These are phyloP conservation scores for Drosophila biarmipes DNA, from an alignment of 1,140 invertebrate species.

Conservation along the genomic window DNA sequence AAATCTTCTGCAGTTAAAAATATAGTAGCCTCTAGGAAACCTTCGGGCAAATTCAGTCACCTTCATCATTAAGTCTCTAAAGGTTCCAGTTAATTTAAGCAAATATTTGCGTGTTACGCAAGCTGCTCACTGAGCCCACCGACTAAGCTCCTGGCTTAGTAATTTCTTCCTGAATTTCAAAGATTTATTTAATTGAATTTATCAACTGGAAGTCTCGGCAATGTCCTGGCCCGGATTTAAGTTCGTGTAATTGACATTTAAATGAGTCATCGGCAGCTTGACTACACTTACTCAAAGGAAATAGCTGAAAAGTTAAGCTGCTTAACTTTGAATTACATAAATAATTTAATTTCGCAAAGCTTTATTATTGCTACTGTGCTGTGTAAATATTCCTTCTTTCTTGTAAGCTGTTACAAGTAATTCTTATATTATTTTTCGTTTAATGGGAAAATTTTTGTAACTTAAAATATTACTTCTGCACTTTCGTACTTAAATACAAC, in stretches of 20 bases:
- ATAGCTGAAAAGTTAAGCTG: constrained; percentile 10
- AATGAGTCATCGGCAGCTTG: constrained; percentile 37
- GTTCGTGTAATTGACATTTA: constrained; percentile 49
- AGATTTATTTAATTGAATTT: constrained; percentile 55
- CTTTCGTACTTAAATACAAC: too few species aligned
- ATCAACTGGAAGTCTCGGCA: constrained; percentile 36
- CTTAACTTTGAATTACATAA: neutral
- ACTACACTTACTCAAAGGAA: constrained; percentile 25
- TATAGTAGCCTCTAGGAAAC: neutral
- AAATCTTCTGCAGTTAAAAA: constrained; percentile 21
- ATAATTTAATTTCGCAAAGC: neutral
- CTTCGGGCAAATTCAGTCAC: constrained; percentile 12
- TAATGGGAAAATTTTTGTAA: too few species aligned
- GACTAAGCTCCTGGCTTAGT: constrained; percentile 18
- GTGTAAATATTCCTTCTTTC: neutral
- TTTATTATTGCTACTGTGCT: neutral
- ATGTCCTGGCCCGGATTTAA: constrained; percentile 30
- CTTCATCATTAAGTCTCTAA: constrained; percentile 11
- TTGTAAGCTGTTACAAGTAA: neutral
- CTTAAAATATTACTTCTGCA: too few species aligned
- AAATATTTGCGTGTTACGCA: constrained; percentile 40
- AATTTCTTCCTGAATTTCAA: constrained; percentile 25
- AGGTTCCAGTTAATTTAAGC: constrained; percentile 45
- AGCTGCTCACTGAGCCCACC: constrained; percentile 30
- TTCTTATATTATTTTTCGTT: too few species aligned